phyloP scores from a whole-genome alignment of 2,797 vertebrate genomes.

The Arnoldichthys spilopterus region DNA sequence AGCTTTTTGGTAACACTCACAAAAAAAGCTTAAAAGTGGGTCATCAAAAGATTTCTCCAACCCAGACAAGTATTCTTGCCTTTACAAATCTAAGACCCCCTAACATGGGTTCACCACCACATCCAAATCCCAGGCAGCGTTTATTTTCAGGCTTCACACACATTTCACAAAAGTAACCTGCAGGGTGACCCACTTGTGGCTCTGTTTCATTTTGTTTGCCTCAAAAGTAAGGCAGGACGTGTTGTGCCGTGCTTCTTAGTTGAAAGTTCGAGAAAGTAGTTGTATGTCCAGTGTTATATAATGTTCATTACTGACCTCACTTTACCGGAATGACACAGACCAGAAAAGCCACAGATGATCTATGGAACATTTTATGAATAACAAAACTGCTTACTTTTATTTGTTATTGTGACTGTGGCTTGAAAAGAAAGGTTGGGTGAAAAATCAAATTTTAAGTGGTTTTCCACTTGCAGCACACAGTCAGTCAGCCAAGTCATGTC shows the following conservation, averaged over 20 bases:
- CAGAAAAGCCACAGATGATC: neutral
- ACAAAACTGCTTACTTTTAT: neutral
- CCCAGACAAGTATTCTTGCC: neutral
- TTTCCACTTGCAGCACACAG: too few relatives aligned
- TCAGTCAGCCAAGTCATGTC: too few relatives aligned
- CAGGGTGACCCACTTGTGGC: conserved; percentile 15
- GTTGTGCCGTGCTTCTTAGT: neutral
- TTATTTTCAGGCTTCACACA: neutral
- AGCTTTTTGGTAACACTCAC: neutral
- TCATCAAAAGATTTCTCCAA: neutral
- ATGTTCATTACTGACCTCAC: neutral
- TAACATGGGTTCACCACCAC: neutral
- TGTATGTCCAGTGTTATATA: neutral
- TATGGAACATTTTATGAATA: neutral
- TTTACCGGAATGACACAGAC: neutral
- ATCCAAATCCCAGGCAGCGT: neutral
- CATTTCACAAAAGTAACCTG: conserved; percentile 9
- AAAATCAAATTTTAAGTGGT: too few relatives aligned
- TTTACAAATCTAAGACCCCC: conserved; percentile 5
- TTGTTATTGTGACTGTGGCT: too few relatives aligned
- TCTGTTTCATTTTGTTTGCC: conserved; percentile 8
- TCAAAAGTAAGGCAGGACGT: neutral
- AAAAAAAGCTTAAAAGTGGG: conserved; percentile 7
- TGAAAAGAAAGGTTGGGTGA: too few relatives aligned
- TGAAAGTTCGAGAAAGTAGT: neutral